These are phyloP conservation scores for Chloroclysta siterata DNA, from an alignment of 2,888 invertebrate genomes.

Conservation along the genomic window DNA sequence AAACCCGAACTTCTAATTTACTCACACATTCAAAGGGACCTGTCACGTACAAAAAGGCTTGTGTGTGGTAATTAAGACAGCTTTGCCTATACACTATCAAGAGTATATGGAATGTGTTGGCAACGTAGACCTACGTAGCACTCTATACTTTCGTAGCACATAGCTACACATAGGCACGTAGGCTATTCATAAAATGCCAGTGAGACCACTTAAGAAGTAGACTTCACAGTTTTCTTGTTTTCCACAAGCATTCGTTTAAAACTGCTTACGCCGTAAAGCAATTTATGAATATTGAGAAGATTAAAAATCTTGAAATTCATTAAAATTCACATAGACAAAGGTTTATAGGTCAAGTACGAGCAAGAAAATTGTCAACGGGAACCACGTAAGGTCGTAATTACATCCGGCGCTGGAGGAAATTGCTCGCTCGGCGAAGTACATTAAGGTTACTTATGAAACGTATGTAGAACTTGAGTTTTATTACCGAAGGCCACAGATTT, in stretches of 20 bases:
- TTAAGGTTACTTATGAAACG: slow-evolving; percentile 23
- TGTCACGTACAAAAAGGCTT: too few relatives aligned
- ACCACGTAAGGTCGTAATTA: slow-evolving; percentile 37
- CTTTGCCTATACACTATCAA: too few relatives aligned
- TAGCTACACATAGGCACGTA: not conserved
- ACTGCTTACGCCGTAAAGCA: slow-evolving; percentile 5
- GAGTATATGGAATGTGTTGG: too few relatives aligned
- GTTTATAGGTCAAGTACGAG: slow-evolving; percentile 64
- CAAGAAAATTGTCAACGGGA: slow-evolving; percentile 31
- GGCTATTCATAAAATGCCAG: not conserved
- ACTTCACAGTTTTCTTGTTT: not conserved
- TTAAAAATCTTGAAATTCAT: slow-evolving; percentile 42
- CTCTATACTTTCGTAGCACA: too few relatives aligned
- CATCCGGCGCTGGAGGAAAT: slow-evolving; percentile 18
- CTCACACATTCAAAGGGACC: too few relatives aligned
- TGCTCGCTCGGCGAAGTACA: slow-evolving; percentile 6
- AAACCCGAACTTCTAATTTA: too few relatives aligned
- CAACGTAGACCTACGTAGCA: not conserved
- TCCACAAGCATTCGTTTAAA: not conserved
- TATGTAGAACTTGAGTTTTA: slow-evolving; percentile 27
- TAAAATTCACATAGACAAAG: slow-evolving; percentile 51
- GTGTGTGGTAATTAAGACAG: too few relatives aligned
- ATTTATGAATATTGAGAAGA: slow-evolving; percentile 21
- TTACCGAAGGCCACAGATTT: slow-evolving; percentile 47
- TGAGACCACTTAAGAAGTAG: not conserved